Evolutionary conservation across 2,888 invertebrate species (phyloP).

Genomic region (Acleris emargana): DNA sequence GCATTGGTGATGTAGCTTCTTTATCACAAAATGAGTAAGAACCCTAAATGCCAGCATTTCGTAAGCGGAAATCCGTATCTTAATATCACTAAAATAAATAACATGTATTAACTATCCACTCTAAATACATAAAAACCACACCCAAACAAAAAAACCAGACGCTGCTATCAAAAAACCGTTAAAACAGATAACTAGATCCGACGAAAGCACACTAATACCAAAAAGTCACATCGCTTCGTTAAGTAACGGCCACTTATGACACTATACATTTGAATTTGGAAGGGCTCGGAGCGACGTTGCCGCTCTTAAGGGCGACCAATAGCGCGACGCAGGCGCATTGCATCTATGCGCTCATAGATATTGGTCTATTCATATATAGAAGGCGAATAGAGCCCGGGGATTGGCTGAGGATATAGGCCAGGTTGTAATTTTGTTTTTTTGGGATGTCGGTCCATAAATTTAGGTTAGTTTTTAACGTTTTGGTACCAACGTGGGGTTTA

Average conservation of each 20-base stretch:
- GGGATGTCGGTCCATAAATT: background rate
- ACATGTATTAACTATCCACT: too few relatives aligned
- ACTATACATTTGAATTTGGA: background rate
- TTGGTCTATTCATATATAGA: conserved; percentile 13
- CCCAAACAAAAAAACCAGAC: background rate
- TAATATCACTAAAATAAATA: too few relatives aligned
- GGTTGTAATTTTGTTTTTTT: conserved; percentile 4
- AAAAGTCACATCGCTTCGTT: background rate
- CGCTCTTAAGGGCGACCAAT: conserved; percentile 4
- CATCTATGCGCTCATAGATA: conserved; percentile 20
- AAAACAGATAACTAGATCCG: background rate
- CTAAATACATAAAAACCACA: too few relatives aligned
- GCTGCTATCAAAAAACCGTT: background rate
- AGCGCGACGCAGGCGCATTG: conserved; percentile 4
- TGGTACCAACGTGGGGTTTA: background rate
- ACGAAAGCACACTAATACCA: background rate
- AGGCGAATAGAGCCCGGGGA: background rate
- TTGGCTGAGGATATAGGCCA: background rate
- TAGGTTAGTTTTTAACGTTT: conserved; percentile 1
- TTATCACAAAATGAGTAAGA: too few relatives aligned
- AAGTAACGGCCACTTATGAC: background rate
- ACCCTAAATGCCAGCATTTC: too few relatives aligned
- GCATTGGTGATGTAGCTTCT: too few relatives aligned
- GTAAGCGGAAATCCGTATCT: too few relatives aligned
- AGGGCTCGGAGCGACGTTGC: conserved; percentile 17